Base-by-base conservation (phyloP, 2,888 invertebrate genomes). In the Drosophila siamana region DNA sequence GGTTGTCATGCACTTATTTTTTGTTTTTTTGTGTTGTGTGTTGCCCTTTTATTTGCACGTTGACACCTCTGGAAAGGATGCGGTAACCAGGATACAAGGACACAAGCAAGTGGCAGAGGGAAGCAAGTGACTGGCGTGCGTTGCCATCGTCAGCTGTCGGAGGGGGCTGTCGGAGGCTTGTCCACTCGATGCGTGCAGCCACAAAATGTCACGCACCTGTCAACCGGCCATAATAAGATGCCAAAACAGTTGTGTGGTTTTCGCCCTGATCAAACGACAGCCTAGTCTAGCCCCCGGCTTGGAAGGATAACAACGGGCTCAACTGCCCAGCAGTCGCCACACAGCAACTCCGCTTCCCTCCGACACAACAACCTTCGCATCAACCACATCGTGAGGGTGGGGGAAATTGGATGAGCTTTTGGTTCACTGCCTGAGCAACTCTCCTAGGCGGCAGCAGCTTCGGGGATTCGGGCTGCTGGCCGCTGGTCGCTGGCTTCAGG, bases 221-320 rank as follows among this genome's bases (percentile, higher is more conserved):
- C 89, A 83, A 60, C 75, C 71, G 82, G 79, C 62, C 75, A 86
- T 86, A 86, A 88, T 89, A 86, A 89, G 85, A 86, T 86, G 89
- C 85, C 88, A 83, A 86, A 88, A 86, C 85, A 85, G 89, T 85
- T 89, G 76, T 89, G 89, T 74, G 85, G 89, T 88, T 74, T 83
- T 36, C 52, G 74, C 78, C 78, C 78, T 59, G 69, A 61, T 61
- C 77, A 83, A 52, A 65, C 63, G 9, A 9, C 28, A 8, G 52
- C 28, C 52, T 40, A 28, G 52, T 44, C 68, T 44, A 71, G 68
- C 36, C 44, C 46, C 19, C 44, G 15, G 44, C 44, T 61, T 48
- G 38, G 24, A 26, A 52, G 68, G 66, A 68, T 69, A 69, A 70
- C 74, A 74, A 65, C 66, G 60, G 59, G 50, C 62, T 55, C 28